phyloP scores from a whole-genome alignment of 2,113 vertebrate species.

The Sceloporus undulatus region DNA sequence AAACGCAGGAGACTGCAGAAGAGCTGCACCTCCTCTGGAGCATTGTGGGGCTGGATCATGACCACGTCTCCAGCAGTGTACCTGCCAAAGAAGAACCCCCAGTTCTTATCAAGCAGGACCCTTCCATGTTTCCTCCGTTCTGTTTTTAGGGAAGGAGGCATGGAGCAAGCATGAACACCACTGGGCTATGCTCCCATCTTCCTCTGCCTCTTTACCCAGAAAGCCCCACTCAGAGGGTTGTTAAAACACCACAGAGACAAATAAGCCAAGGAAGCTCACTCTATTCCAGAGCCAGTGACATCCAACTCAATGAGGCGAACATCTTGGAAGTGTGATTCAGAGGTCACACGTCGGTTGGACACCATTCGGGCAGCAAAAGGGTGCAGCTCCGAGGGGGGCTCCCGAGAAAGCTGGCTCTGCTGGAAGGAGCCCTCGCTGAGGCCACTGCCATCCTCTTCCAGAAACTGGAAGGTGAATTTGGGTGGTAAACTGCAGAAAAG shows the following conservation, averaged over 20 bases:
- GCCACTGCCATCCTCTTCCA: constrained; percentile 50
- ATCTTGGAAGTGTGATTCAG: constrained; percentile 89
- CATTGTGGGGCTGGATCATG: constrained; percentile 87
- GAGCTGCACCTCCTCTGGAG: constrained; percentile 74
- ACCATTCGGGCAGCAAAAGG: constrained; percentile 84
- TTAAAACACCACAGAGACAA: background rate
- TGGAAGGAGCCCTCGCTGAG: background rate
- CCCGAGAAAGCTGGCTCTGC: background rate
- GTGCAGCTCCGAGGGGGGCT: constrained; percentile 65
- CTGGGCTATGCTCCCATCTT: background rate
- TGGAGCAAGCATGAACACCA: background rate
- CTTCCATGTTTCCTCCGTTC: background rate
- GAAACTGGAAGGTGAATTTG: constrained; percentile 82
- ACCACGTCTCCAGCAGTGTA: constrained; percentile 87
- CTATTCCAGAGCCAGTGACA: constrained; percentile 83
- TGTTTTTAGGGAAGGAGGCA: background rate
- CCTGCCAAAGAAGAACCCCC: constrained; percentile 66
- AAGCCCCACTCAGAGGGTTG: background rate
- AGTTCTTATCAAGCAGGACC: too few relatives aligned
- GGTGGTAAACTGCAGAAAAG: constrained; percentile 83
- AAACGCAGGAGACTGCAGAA: constrained; percentile 87
- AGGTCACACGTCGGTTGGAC: constrained; percentile 85
- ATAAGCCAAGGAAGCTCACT: constrained; percentile 76
- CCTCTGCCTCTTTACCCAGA: background rate
- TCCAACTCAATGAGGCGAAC: constrained; percentile 93